Conservation (phyloP, 2,113 vertebrate genomes). For the Saimiri boliviensis region DNA sequence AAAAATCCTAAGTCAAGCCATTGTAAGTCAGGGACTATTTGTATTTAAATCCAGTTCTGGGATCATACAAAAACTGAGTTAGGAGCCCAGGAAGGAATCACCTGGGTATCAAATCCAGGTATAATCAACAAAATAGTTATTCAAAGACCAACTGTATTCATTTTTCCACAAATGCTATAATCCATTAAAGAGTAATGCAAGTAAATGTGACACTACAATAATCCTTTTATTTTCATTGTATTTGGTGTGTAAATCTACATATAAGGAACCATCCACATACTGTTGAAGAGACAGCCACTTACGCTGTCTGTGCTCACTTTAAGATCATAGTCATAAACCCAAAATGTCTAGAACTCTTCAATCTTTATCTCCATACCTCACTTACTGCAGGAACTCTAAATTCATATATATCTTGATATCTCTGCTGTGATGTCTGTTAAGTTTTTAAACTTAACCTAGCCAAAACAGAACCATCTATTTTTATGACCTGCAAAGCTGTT, state of each 20-base stretch:
- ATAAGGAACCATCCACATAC: not conserved
- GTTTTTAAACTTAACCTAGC: not conserved
- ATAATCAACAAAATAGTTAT: not conserved
- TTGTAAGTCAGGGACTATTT: not conserved
- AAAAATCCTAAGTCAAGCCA: not conserved
- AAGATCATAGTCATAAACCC: not conserved
- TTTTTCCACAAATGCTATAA: not conserved
- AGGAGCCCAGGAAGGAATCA: not conserved
- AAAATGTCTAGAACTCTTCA: not conserved
- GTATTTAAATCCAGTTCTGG: not conserved
- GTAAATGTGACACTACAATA: not conserved
- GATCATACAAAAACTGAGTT: not conserved
- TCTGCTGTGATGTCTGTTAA: conserved; percentile 36
- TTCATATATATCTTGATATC: conserved; percentile 23
- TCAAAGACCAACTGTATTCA: not conserved
- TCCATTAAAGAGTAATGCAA: not conserved
- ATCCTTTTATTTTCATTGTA: not conserved
- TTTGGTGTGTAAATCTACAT: not conserved
- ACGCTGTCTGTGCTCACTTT: not conserved
- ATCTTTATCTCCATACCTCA: not conserved
- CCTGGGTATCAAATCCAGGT: not conserved
- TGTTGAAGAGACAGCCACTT: not conserved
- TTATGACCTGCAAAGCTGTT: not conserved
- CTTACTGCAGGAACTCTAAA: conserved; percentile 10
- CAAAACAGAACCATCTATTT: conserved; percentile 14